Conservation (phyloP, 2,113 vertebrate genomes). For the Apistogramma diplotaenia region DNA sequence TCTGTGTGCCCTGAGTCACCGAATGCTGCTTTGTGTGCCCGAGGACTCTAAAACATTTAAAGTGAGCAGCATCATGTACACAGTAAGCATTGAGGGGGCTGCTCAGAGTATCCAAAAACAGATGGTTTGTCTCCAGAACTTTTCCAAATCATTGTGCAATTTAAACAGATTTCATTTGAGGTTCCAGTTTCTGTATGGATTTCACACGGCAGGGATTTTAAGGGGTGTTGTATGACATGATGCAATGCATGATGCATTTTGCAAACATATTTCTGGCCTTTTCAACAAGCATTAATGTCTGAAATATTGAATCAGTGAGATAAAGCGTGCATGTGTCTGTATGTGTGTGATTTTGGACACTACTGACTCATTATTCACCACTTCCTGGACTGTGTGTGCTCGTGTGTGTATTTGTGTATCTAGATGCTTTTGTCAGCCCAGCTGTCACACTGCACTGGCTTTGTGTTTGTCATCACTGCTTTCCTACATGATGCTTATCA, state of each 20-base stretch:
- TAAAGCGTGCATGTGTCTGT: neutral
- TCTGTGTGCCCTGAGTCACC: slow-evolving; percentile 11
- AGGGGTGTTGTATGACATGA: neutral
- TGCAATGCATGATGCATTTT: slow-evolving; percentile 26
- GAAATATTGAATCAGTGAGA: slow-evolving; percentile 20
- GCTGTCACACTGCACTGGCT: slow-evolving; percentile 46
- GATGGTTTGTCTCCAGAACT: neutral
- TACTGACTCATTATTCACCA: slow-evolving; percentile 42
- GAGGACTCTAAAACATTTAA: slow-evolving; percentile 8
- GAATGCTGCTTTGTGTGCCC: neutral
- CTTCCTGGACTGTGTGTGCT: slow-evolving; percentile 19
- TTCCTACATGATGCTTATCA: slow-evolving; percentile 26
- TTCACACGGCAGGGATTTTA: neutral
- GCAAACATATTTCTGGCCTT: slow-evolving; percentile 11
- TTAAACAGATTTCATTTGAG: neutral
- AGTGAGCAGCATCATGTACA: neutral
- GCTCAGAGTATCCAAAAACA: neutral
- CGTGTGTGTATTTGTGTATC: neutral
- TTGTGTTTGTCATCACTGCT: slow-evolving; percentile 45
- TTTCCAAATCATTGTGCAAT: neutral
- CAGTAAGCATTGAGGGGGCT: neutral
- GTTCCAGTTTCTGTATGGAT: neutral
- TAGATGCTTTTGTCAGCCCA: slow-evolving; percentile 50
- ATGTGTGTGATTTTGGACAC: slow-evolving; percentile 7
- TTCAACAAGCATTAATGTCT: slow-evolving; percentile 1